Evolutionary conservation across 1,140 invertebrate species (phyloP).

Genomic region (Dryas iulia): DNA sequence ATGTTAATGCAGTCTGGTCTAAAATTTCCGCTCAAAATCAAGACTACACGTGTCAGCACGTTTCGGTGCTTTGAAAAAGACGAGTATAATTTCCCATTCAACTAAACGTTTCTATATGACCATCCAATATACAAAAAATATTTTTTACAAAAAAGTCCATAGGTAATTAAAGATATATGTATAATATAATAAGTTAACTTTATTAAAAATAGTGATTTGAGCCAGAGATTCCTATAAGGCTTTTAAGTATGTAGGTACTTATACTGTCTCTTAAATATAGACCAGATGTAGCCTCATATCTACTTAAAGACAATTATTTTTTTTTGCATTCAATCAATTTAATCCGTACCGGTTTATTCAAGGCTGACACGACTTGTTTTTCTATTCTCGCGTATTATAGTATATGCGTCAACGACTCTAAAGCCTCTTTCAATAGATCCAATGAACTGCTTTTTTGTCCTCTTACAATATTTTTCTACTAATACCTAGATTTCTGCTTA

Average conservation of each 20-base stretch:
- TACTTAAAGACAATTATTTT: not conserved
- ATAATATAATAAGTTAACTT: no score
- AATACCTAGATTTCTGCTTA: not conserved
- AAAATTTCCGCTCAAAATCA: no score
- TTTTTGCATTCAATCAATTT: slow-evolving; percentile 3
- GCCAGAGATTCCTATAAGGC: not conserved
- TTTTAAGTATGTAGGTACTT: no score
- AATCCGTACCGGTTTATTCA: slow-evolving; percentile 29
- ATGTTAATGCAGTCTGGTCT: no score
- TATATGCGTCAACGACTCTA: slow-evolving; percentile 12
- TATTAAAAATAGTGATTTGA: no score
- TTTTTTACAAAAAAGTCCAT: no score
- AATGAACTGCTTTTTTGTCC: not conserved
- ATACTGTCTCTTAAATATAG: not conserved
- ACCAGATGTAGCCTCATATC: not conserved
- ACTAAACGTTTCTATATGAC: no score
- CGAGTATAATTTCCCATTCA: no score
- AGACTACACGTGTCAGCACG: no score
- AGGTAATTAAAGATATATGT: no score
- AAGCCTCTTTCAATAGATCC: slow-evolving; percentile 7
- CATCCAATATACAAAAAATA: no score
- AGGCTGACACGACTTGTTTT: slow-evolving; percentile 27
- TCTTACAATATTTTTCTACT: not conserved
- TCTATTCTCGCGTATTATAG: not conserved
- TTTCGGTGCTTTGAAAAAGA: no score